Percentiles rank a stretch among this genome's conserved stretches.
phyloP scores from a whole-genome alignment of 2,888 invertebrate genomes.

The Pyrrhosoma nymphula region DNA sequence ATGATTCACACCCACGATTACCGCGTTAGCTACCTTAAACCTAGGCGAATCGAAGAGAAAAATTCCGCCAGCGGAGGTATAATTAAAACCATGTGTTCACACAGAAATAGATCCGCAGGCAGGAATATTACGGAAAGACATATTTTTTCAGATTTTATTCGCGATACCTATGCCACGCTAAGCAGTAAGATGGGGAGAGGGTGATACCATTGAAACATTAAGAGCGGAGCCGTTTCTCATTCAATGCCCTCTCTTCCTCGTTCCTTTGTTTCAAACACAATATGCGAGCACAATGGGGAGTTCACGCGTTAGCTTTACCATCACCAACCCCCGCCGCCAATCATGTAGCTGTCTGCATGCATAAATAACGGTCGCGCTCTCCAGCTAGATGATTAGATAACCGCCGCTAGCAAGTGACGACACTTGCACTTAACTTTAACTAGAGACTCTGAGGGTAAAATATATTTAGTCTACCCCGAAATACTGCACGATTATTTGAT shows the following conservation, averaged over 20 bases:
- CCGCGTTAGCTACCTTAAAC: too few relatives aligned
- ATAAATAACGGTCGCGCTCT: neutral
- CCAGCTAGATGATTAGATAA: neutral
- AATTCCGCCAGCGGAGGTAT: neutral
- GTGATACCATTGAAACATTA: slow-evolving; percentile 5
- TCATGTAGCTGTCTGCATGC: neutral
- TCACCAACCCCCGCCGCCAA: neutral
- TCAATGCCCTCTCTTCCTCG: neutral
- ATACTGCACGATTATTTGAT: too few relatives aligned
- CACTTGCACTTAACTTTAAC: neutral
- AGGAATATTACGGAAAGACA: neutral
- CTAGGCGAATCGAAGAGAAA: neutral
- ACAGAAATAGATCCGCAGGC: neutral
- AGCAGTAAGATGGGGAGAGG: neutral
- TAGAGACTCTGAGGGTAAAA: too few relatives aligned
- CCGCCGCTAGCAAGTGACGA: neutral
- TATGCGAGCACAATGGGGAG: slow-evolving; percentile 7
- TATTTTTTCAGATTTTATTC: neutral
- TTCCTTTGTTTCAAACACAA: neutral
- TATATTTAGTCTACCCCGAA: too few relatives aligned
- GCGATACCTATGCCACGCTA: neutral
- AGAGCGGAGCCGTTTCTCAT: neutral
- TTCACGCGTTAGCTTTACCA: neutral
- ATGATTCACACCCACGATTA: too few relatives aligned
- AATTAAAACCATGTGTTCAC: neutral